Base-by-base conservation (phyloP, 2,797 vertebrate genomes). In the Morelia viridis region DNA sequence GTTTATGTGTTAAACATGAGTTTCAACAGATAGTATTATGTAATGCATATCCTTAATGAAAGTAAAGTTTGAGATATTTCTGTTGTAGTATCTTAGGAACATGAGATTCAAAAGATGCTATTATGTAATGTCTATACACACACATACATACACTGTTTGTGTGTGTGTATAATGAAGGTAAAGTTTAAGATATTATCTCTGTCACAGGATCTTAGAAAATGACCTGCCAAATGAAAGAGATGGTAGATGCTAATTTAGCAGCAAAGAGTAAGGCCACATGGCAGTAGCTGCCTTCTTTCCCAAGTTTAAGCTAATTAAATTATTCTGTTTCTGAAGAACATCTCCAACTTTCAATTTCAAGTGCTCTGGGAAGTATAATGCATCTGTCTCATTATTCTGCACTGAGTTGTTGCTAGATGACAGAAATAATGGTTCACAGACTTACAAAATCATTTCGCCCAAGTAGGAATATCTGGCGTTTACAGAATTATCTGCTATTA, bases 21-120 rank as follows among this genome's bases (percentile, higher is more conserved):
- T 93, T 95, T 93, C 68, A 89, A 93, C 95, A 94, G 91, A 96
- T 93, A 87, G 24, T 28, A 24, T 92, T 35, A 41, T 93, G 83
- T 88, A 92, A 93, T 89, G 56, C 0, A 26, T 87, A 84, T 87
- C 89, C 89, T 92, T 94, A 95, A 91, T 91, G 62, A 85, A 92
- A 58, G 57, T 17, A 53, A 92, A 92, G 58, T 90, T 90, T 89
- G 60, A 58, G 68, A 92, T 57, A n/a, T 93, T 71, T 89, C 53
- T 17, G 50, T 8, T 8, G 8, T 1, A 53, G 50, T 6, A 53
- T 53, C 50, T 53, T 53, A 53, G 50, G 50, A 53, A 53, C 50
- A 53, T 53, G 50, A 53, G 50, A 53, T 53, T 53, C 50, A 53
- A 53, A 53, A 53, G 50, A 53, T 53, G 50, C 50, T 53, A 53